These are phyloP conservation scores for Megamerina dolium DNA, from an alignment of 2,888 invertebrate species.

Conservation along the genomic window DNA sequence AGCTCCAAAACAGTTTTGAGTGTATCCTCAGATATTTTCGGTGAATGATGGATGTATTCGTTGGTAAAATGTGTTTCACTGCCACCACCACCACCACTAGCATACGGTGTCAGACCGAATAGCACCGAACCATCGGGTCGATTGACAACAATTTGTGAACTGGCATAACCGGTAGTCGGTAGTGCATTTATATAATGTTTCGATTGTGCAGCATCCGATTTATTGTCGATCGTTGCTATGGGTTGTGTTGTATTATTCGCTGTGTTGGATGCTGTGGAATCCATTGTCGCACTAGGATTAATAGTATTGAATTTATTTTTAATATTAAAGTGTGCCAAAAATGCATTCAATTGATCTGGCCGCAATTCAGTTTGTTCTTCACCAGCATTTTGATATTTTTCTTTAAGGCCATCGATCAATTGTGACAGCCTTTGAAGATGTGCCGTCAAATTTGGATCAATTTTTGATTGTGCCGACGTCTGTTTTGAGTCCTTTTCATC, in stretches of 20 bases:
- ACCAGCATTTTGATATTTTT: constrained; percentile 36
- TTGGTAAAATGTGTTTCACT: constrained; percentile 18
- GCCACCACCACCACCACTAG: no score
- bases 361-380: constrained; percentile 34
- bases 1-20: constrained; percentile 46
- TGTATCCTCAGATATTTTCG: constrained; percentile 47
- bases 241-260: constrained; percentile 30
- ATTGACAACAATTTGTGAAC: constrained; percentile 48
- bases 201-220: background rate
- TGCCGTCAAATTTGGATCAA: constrained; percentile 42
- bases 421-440: constrained; percentile 47
- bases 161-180: constrained; percentile 37
- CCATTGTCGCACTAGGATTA: constrained; percentile 20
- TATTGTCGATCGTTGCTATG: constrained; percentile 33
- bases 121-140: constrained; percentile 47
- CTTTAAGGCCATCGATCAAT: constrained; percentile 44
- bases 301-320: constrained; percentile 39
- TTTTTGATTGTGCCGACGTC: constrained; percentile 20
- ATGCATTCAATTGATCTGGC: constrained; percentile 48
- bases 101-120: constrained; percentile 35
- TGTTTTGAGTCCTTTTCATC: constrained; percentile 11
- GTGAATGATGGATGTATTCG: constrained; percentile 30
- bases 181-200: constrained; percentile 28
- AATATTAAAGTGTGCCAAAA: constrained; percentile 46
- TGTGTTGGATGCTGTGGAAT: constrained; percentile 17